Percentiles rank a stretch among this genome's conserved stretches.
Evolutionary conservation across 2,113 vertebrate genomes (phyloP).

Genomic region (Pluvialis apricaria): DNA sequence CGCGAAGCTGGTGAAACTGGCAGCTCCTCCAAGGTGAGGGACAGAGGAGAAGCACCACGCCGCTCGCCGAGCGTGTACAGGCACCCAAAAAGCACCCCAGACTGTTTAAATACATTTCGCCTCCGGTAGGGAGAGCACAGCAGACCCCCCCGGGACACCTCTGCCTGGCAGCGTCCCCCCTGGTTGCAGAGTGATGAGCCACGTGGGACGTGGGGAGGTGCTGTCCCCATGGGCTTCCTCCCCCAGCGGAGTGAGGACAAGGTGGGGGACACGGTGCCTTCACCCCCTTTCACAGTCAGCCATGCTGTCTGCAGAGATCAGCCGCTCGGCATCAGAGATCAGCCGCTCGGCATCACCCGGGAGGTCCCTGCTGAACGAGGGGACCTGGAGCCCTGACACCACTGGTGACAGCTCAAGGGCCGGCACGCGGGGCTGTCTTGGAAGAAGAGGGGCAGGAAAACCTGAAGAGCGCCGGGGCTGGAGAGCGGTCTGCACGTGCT

Average conservation of each 20-base stretch:
- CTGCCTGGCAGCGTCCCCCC: neutral
- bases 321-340: neutral
- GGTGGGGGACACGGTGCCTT: rapidly evolving
- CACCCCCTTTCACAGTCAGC: neutral
- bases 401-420: rapidly evolving
- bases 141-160: rapidly evolving
- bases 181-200: neutral
- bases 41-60: rapidly evolving
- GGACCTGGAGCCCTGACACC: rapidly evolving
- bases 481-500: rapidly evolving
- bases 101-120: neutral
- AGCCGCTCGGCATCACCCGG: rapidly evolving
- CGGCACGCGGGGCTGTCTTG: neutral
- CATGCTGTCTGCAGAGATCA: rapidly evolving
- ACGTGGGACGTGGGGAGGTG: neutral
- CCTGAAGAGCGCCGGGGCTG: neutral
- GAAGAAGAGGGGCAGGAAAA: neutral
- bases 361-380: neutral
- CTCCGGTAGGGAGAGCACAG: neutral
- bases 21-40: neutral
- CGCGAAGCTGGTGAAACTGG: neutral
- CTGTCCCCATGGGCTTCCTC: neutral
- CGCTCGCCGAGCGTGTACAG: neutral
- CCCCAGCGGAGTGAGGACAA: rapidly evolving
- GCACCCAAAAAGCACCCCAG: neutral